Conservation (phyloP, 1,140 invertebrate genomes). For the Dermatophagoides farinae region DNA sequence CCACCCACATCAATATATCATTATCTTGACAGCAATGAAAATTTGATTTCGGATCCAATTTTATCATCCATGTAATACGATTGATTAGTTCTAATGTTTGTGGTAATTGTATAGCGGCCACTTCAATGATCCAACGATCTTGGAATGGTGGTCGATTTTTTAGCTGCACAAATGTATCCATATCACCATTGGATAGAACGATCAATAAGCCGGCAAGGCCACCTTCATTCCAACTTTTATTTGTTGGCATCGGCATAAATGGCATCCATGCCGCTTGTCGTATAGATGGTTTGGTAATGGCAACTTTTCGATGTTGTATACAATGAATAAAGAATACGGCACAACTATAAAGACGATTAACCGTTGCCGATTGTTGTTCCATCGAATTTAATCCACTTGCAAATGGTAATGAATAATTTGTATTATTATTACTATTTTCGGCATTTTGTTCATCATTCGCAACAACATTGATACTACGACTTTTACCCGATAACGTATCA, state of each 20-base stretch:
- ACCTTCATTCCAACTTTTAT: conserved; percentile 2
- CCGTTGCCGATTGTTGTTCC: too few species aligned
- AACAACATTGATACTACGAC: too few species aligned
- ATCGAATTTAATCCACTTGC: too few species aligned
- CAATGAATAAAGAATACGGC: conserved; percentile 8
- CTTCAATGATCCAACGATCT: not conserved
- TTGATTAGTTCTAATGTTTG: not conserved
- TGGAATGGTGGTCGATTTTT: not conserved
- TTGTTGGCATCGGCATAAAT: not conserved
- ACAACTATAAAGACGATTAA: conserved; percentile 3
- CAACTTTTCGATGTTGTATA: conserved; percentile 5
- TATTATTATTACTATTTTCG: too few species aligned
- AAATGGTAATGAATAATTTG: too few species aligned
- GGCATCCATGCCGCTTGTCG: not conserved
- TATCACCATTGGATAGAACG: not conserved
- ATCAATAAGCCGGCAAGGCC: not conserved
- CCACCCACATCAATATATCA: not conserved
- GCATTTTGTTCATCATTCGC: too few species aligned
- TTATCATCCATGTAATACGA: not conserved
- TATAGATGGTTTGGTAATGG: not conserved
- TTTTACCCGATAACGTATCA: too few species aligned
- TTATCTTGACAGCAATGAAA: not conserved
- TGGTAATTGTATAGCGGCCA: not conserved
- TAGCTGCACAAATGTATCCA: not conserved
- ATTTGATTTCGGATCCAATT: not conserved